Percentiles rank a stretch among this genome's conserved stretches.
Evolutionary conservation across 2,113 vertebrate species (phyloP).

Genomic region (Crotalus viridis): DNA sequence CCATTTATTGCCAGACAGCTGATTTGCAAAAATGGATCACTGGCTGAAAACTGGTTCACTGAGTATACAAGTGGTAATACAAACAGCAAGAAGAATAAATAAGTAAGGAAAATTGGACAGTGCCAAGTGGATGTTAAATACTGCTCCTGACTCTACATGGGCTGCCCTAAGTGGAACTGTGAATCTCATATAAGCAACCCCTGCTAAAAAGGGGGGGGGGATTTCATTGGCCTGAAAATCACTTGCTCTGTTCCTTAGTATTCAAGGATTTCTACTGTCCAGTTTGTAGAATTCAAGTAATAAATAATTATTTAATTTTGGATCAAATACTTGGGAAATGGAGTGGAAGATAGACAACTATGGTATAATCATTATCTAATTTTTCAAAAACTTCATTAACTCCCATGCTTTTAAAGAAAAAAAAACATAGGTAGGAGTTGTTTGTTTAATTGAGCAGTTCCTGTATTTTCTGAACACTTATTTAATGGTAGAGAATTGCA

Average conservation of each 20-base stretch:
- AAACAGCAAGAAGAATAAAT: not conserved
- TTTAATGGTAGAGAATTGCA: not conserved
- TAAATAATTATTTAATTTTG: not conserved
- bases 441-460: not conserved
- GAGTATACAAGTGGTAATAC: not conserved
- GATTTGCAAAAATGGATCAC: not conserved
- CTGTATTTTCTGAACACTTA: not conserved
- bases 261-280: not conserved
- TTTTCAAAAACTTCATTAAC: not conserved
- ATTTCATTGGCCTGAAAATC: not conserved
- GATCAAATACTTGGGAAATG: not conserved
- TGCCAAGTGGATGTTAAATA: not conserved
- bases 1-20: not conserved
- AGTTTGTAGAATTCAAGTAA: not conserved
- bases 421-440: not conserved
- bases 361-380: not conserved
- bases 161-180: not conserved
- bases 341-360: not conserved
- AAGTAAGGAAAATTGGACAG: not conserved
- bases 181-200: not conserved
- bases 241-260: not conserved
- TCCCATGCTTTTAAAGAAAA: not conserved
- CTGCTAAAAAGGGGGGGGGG: not conserved
- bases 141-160: not conserved
- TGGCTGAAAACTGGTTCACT: not conserved